Evolutionary conservation across 1,140 invertebrate genomes (phyloP).

Genomic region (Brachionus sp.): DNA sequence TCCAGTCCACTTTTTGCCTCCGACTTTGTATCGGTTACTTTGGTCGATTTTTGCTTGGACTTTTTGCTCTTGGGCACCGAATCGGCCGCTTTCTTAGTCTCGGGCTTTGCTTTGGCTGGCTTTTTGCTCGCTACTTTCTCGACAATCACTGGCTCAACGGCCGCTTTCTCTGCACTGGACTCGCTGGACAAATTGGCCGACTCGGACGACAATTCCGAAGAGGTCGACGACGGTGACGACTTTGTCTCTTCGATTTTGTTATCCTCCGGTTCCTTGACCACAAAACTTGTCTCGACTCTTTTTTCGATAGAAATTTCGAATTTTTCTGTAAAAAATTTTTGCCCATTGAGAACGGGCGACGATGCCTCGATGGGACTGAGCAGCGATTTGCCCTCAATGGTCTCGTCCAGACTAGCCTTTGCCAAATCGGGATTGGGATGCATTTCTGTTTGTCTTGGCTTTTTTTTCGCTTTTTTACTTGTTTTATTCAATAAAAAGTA

Average conservation of each 20-base stretch:
- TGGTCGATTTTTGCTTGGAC: background rate
- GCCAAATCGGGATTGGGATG: background rate
- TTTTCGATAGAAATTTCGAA: conserved; percentile 9
- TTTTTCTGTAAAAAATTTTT: background rate
- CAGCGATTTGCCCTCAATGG: background rate
- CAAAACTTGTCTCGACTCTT: background rate
- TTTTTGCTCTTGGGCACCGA: background rate
- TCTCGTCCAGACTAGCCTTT: background rate
- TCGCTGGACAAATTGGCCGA: background rate
- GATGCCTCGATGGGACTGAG: background rate
- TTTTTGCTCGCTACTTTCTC: background rate
- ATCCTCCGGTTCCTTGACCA: background rate
- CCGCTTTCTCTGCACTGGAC: background rate
- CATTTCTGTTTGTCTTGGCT: background rate
- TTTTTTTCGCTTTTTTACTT: background rate
- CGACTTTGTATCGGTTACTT: background rate
- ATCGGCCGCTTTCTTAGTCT: background rate
- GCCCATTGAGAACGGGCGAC: background rate
- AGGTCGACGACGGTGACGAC: background rate
- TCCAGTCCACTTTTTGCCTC: background rate
- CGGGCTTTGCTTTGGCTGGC: background rate
- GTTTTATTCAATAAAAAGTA: conserved; percentile 35
- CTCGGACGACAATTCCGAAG: background rate
- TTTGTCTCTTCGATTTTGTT: background rate
- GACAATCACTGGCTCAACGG: background rate